These are phyloP conservation scores for Thamnophis sirtalis DNA, from an alignment of 2,113 vertebrate species.

Conservation along the genomic window DNA sequence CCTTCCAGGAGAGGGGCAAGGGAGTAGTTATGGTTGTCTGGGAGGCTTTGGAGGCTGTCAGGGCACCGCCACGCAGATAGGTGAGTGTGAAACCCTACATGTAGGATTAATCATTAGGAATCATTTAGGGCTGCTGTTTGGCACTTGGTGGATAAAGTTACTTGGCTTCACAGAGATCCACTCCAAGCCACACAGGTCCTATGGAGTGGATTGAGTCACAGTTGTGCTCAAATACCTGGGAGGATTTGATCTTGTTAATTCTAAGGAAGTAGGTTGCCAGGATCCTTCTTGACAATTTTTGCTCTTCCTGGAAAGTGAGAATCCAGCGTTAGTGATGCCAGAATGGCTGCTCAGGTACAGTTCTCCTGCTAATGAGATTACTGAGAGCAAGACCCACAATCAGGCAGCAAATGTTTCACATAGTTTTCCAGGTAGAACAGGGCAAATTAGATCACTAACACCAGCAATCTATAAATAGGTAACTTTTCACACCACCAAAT, in stretches of 20 bases:
- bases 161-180: background rate
- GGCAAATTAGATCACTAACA: background rate
- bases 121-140: background rate
- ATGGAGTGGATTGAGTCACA: background rate
- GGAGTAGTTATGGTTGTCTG: background rate
- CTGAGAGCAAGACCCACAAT: background rate
- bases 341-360: background rate
- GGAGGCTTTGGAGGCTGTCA: background rate
- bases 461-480: background rate
- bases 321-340: background rate
- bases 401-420: background rate
- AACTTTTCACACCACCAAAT: background rate
- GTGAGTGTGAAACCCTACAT: background rate
- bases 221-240: background rate
- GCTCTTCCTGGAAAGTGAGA: background rate
- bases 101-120: background rate
- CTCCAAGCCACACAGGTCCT: background rate
- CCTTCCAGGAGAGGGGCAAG: background rate
- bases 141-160: background rate
- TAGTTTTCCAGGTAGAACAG: background rate
- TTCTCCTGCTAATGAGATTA: background rate
- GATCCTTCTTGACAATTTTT: background rate
- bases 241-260: background rate
- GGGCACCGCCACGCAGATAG: background rate
- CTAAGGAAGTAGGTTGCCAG: background rate